Percentiles rank a stretch among this genome's conserved stretches.
Conservation (phyloP, 1,140 invertebrate species). For the Andrena cerasifolii region DNA sequence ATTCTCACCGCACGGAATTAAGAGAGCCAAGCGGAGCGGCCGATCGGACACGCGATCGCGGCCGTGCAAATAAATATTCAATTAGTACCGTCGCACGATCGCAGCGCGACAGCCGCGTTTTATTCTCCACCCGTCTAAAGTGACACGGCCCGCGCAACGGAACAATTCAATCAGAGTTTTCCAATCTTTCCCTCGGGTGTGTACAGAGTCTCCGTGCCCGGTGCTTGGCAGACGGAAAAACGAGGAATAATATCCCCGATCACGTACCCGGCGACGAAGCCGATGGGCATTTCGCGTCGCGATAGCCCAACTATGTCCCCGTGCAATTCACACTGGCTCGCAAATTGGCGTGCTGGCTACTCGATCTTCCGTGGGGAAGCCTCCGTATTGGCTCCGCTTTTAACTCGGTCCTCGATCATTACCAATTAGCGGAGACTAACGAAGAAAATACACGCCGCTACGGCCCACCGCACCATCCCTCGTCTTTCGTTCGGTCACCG, state of each 20-base stretch:
- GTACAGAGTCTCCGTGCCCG: no score
- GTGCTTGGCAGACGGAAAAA: background rate
- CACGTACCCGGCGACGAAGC: no score
- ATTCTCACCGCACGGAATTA: constrained; percentile 22
- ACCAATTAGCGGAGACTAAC: constrained; percentile 14
- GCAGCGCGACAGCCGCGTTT: no score
- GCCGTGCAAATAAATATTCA: constrained; percentile 39
- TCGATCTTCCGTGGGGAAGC: constrained; percentile 1
- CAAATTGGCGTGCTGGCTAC: background rate
- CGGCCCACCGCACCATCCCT: no score
- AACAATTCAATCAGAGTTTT: constrained; percentile 28
- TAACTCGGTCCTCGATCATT: constrained; percentile 5
- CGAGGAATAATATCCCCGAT: background rate
- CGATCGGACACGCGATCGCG: background rate
- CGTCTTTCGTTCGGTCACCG: background rate
- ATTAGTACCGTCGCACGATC: constrained; percentile 11
- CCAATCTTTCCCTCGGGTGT: background rate
- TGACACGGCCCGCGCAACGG: background rate
- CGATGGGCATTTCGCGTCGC: background rate
- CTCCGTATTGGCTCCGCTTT: background rate
- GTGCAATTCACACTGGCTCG: background rate
- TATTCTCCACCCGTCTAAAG: background rate
- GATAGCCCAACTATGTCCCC: background rate
- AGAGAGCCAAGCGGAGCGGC: background rate
- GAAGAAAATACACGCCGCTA: background rate